A percentile compares a stretch with the other conserved stretches of the same genome.
These are phyloP conservation scores for Tinamus guttatus DNA, from an alignment of 2,113 vertebrate species.

Conservation along the genomic window DNA sequence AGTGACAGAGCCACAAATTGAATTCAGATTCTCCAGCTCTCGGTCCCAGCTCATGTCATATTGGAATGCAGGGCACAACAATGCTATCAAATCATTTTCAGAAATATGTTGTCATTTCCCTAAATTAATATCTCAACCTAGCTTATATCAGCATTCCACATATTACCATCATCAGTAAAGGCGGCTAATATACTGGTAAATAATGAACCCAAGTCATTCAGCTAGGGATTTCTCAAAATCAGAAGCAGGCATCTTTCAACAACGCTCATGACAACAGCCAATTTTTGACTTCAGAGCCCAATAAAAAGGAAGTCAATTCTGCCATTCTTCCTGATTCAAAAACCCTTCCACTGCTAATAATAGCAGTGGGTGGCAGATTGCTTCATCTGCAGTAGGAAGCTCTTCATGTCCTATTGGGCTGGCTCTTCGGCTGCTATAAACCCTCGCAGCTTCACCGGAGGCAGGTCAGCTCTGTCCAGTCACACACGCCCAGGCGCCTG, in stretches of 20 bases:
- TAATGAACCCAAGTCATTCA: not conserved
- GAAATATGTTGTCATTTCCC: not conserved
- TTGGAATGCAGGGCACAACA: not conserved
- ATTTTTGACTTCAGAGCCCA: slow-evolving; percentile 20
- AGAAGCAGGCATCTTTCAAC: not conserved
- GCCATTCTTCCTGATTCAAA: slow-evolving; percentile 61
- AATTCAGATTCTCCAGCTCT: slow-evolving; percentile 42
- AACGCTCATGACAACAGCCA: not conserved
- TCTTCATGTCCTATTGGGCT: slow-evolving; percentile 43
- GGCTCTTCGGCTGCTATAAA: slow-evolving; percentile 15
- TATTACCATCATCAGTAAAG: not conserved
- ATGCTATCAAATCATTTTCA: not conserved
- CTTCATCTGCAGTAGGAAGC: slow-evolving; percentile 61
- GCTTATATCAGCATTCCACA: not conserved
- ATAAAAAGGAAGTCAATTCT: slow-evolving; percentile 55
- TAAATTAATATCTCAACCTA: not conserved
- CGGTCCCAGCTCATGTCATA: not conserved
- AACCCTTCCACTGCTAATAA: slow-evolving; percentile 46
- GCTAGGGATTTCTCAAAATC: not conserved
- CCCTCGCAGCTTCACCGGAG: not conserved
- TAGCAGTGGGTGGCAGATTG: slow-evolving; percentile 42
- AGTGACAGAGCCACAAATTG: slow-evolving; percentile 25
- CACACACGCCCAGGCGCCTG: not conserved
- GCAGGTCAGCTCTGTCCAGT: not conserved
- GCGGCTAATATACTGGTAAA: not conserved